Percentiles rank a stretch among this genome's conserved stretches.
phyloP scores from a whole-genome alignment of 1,140 invertebrate species.

The Lucilia sericata region DNA sequence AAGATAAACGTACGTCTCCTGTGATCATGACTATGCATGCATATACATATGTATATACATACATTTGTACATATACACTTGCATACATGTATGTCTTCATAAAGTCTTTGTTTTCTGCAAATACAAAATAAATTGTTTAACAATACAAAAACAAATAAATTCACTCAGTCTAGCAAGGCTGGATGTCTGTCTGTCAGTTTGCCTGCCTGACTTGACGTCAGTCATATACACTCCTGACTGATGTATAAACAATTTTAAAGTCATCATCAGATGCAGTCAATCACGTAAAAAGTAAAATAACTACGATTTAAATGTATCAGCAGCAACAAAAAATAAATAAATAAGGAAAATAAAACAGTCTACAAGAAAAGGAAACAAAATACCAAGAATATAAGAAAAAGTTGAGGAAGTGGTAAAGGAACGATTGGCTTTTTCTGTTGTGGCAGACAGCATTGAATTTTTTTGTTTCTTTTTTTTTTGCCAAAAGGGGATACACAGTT shows the following conservation, averaged over 20 bases:
- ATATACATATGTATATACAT: neutral
- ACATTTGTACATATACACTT: neutral
- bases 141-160: conserved; percentile 1
- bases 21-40: neutral
- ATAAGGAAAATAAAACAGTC: neutral
- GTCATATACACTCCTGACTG: neutral
- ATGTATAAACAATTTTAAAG: neutral
- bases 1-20: neutral
- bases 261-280: conserved; percentile 11
- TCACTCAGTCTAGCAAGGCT: neutral
- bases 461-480: neutral
- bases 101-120: neutral
- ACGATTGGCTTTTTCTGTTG: neutral
- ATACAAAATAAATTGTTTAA: conserved; percentile 11
- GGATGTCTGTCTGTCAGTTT: neutral
- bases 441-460: neutral
- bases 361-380: neutral
- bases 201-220: neutral
- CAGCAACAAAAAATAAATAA: neutral
- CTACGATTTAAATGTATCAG: neutral
- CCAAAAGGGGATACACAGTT: no score
- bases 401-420: neutral
- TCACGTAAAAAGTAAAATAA: conserved; percentile 1
- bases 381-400: neutral
- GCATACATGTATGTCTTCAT: neutral